Base-by-base conservation (phyloP, 2,888 invertebrate species). In the Eucera pruinosa region DNA sequence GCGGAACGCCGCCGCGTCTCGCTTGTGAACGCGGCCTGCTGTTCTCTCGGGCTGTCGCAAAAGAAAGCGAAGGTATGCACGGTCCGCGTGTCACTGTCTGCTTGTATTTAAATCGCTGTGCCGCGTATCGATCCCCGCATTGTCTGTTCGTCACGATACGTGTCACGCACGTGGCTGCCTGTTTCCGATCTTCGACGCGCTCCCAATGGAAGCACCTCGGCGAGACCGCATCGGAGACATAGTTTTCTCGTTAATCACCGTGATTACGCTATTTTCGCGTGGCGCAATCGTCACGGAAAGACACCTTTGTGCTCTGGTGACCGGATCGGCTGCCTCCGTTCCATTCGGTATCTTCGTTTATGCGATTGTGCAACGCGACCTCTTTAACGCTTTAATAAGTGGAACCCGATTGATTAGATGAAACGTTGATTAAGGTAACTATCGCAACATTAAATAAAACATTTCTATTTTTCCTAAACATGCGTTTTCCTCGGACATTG, bases 161-260 rank as follows among this genome's bases (percentile, higher is more conserved):
- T 52, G 71, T 57, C 64, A 58, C 62, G 70, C 58, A 54, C 76
- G 68, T 61, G 52, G 60, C 70, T 48, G 65, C 27, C 48, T n/a
- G 57, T 73, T 65, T 41, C 80, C 62, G 54, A 72, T 61, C 65
- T 57, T 7, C 65, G 57, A 66, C 61, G 55, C 47, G 27, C 47
- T n/a, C 18, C 9, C 54, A 52, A 54, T 75, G 61, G 65, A 41
- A 62, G 47, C 61, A 43, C 48, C 41, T 33, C 69, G 66, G 25
- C 68, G 52, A 43, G 64, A 50, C 36, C 36, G 55, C 54, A 52
- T 52, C 65, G 71, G 47, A 69, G 76, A 82, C 85, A 83, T 73
- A 68, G 74, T 84, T 86, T 82, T 61, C 85, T 86, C 85, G 88
- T 87, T 86, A 87, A 86, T 87, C 86, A 86, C 81, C 74, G 72